Evolutionary conservation across 2,113 vertebrate species (phyloP).

Genomic region (Neoarius graeffei): DNA sequence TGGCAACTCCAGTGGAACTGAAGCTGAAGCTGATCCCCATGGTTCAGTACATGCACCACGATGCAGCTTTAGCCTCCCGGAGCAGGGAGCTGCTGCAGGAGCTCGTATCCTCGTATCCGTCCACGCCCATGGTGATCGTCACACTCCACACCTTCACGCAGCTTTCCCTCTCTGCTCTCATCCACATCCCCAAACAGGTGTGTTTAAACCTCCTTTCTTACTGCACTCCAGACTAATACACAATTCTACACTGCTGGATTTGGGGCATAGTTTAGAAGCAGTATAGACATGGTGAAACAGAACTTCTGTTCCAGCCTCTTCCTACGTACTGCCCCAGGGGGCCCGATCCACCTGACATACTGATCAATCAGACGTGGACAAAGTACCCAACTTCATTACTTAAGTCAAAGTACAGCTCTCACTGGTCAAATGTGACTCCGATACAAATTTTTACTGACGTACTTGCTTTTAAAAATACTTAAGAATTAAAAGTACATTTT

Average conservation of each 20-base stretch:
- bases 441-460: no score
- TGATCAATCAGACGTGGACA: no score
- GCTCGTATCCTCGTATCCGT: slow-evolving; percentile 90
- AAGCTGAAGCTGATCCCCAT: slow-evolving; percentile 96
- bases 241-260: background rate
- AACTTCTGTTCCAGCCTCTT: no score
- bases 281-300: background rate
- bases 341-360: no score
- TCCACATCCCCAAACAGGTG: slow-evolving; percentile 97
- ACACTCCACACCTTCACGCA: slow-evolving; percentile 95
- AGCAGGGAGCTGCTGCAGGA: slow-evolving; percentile 91
- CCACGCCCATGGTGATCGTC: slow-evolving; percentile 94
- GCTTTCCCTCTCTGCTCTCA: slow-evolving; percentile 90
- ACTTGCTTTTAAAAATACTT: no score
- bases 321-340: no score
- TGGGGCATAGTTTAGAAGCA: background rate
- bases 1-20: slow-evolving; percentile 93
- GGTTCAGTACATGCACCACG: slow-evolving; percentile 97
- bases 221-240: background rate
- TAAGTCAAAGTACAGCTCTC: no score
- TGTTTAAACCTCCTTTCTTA: background rate
- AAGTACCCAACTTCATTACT: no score
- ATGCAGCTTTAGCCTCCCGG: slow-evolving; percentile 89
- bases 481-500: no score
- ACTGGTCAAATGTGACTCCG: no score